Evolutionary conservation across 2,888 invertebrate genomes (phyloP).

Genomic region (Sericinus montela): DNA sequence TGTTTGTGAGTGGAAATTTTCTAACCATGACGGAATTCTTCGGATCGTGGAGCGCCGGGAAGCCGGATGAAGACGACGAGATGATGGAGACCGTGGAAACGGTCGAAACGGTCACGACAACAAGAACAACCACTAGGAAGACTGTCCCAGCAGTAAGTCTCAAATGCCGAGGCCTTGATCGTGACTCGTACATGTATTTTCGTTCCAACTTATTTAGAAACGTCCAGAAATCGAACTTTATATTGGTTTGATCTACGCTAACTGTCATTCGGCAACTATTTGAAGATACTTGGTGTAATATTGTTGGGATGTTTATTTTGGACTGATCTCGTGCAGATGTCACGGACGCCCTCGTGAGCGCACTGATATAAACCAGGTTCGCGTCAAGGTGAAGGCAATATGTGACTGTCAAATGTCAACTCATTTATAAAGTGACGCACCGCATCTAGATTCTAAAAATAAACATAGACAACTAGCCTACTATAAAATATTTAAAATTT

Average conservation of each 20-base stretch:
- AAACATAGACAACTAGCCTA: slow-evolving; percentile 29
- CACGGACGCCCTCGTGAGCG: slow-evolving; percentile 65
- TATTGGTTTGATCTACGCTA: slow-evolving; percentile 33
- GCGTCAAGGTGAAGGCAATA: slow-evolving; percentile 72
- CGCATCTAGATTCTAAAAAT: slow-evolving; percentile 39
- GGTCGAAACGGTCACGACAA: slow-evolving; percentile 65
- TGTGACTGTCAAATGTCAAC: slow-evolving; percentile 53
- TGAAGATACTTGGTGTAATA: slow-evolving; percentile 50
- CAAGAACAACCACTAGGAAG: slow-evolving; percentile 56
- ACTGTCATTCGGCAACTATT: slow-evolving; percentile 32
- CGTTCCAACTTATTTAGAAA: slow-evolving; percentile 40
- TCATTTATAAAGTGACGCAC: slow-evolving; percentile 58
- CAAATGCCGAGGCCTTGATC: slow-evolving; percentile 39
- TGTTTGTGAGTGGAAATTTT: slow-evolving; percentile 21
- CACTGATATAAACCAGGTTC: slow-evolving; percentile 62
- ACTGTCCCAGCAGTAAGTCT: slow-evolving; percentile 52
- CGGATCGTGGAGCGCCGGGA: slow-evolving; percentile 60
- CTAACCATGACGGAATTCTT: slow-evolving; percentile 70
- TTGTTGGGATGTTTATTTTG: slow-evolving; percentile 63
- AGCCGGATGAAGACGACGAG: slow-evolving; percentile 38
- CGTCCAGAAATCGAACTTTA: slow-evolving; percentile 32
- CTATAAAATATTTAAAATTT: slow-evolving; percentile 19
- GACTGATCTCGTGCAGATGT: slow-evolving; percentile 53
- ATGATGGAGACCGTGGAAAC: slow-evolving; percentile 53
- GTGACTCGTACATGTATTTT: slow-evolving; percentile 45